Evolutionary conservation across 2,888 invertebrate genomes (phyloP).

Genomic region (Nephrocerus scutellatus): DNA sequence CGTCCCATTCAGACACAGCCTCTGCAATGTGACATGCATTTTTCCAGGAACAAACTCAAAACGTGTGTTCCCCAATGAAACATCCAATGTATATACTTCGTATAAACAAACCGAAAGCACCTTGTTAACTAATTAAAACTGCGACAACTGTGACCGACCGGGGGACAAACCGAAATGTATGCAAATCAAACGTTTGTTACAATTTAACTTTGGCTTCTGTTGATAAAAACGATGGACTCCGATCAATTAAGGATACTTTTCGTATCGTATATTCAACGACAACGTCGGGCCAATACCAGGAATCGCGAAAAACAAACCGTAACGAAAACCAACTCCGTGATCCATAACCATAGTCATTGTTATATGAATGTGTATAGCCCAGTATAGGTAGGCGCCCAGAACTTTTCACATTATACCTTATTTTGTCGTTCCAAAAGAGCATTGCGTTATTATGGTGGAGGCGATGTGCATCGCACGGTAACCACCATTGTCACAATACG

Average conservation of each 20-base stretch:
- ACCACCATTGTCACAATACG: too few species aligned
- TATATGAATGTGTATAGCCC: too few species aligned
- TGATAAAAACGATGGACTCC: slow-evolving; percentile 24
- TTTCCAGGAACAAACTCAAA: too few species aligned
- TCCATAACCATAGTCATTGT: slow-evolving; percentile 20
- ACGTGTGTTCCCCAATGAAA: too few species aligned
- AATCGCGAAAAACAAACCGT: slow-evolving; percentile 20
- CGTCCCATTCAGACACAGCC: too few species aligned
- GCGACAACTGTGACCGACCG: too few species aligned
- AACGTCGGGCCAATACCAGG: slow-evolving; percentile 22
- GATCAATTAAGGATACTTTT: slow-evolving; percentile 32
- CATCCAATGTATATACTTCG: too few species aligned
- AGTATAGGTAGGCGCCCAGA: slow-evolving; percentile 19
- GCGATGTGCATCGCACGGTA: too few species aligned
- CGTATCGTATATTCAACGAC: slow-evolving; percentile 4
- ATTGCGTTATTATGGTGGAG: too few species aligned
- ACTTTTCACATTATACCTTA: slow-evolving; percentile 4
- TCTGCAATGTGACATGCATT: too few species aligned
- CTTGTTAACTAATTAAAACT: slow-evolving; percentile 44
- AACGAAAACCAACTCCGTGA: slow-evolving; percentile 9
- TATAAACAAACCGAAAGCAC: slow-evolving; percentile 38
- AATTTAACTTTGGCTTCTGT: too few species aligned
- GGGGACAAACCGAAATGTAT: slow-evolving; percentile 43
- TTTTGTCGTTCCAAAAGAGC: slow-evolving; percentile 5
- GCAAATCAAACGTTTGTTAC: slow-evolving; percentile 46